Conservation (phyloP, 2,888 invertebrate species). For the Caprella mutica region DNA sequence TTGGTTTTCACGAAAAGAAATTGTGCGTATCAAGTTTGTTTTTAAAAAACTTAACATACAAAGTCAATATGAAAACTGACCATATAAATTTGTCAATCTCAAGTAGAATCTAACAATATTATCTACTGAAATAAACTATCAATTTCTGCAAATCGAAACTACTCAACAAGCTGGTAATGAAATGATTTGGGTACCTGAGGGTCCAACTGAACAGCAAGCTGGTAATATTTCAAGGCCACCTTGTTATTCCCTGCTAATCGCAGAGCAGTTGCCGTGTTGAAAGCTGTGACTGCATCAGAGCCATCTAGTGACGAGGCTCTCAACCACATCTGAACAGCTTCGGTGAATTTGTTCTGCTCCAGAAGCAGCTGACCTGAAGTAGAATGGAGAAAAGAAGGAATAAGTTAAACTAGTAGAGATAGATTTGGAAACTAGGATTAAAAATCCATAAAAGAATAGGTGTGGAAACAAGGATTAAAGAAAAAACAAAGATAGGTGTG, state of each 20-base stretch:
- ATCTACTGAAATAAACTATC: no score
- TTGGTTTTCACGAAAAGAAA: background rate
- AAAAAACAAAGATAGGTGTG: no score
- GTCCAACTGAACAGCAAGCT: slow-evolving; percentile 40
- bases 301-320: slow-evolving; percentile 38
- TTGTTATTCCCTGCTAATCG: slow-evolving; percentile 41
- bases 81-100: no score
- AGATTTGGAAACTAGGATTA: no score
- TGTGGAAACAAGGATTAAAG: no score
- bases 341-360: slow-evolving; percentile 39
- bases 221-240: slow-evolving; percentile 42
- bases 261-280: slow-evolving; percentile 44
- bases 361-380: slow-evolving; percentile 42
- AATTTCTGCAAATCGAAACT: no score
- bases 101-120: no score
- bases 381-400: background rate
- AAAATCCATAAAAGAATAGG: no score
- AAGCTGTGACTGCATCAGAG: slow-evolving; percentile 43
- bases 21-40: no score
- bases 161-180: no score
- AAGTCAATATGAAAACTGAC: background rate
- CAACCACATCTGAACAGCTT: slow-evolving; percentile 41
- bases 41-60: background rate
- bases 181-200: slow-evolving; percentile 39
- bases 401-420: no score